These are phyloP conservation scores for Cordilura impudica DNA, from an alignment of 2,888 invertebrate genomes.

Conservation along the genomic window DNA sequence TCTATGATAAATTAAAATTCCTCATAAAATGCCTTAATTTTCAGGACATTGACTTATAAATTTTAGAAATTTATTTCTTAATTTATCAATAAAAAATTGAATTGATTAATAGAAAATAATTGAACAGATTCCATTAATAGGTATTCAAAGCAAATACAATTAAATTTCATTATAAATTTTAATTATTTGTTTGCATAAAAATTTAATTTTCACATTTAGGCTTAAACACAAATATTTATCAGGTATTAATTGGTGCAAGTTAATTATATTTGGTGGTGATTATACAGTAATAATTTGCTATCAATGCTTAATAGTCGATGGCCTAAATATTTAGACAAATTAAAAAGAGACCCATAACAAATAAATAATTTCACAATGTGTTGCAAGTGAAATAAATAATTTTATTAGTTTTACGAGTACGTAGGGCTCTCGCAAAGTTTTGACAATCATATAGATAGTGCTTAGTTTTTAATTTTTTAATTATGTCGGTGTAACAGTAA, in stretches of 20 bases:
- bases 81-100: too few relatives aligned
- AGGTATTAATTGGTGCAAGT: conserved; percentile 43
- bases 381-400: neutral
- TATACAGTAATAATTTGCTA: conserved; percentile 46
- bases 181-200: neutral
- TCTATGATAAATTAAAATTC: conserved; percentile 56
- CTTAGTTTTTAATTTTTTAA: too few relatives aligned
- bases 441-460: too few relatives aligned
- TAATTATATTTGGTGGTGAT: conserved; percentile 51
- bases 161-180: neutral
- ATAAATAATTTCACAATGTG: conserved; percentile 23
- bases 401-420: too few relatives aligned
- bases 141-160: too few relatives aligned
- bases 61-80: conserved; percentile 6
- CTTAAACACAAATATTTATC: neutral
- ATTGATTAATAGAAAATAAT: too few relatives aligned
- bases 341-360: conserved; percentile 37
- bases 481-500: too few relatives aligned
- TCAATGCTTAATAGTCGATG: conserved; percentile 41
- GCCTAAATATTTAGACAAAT: conserved; percentile 34
- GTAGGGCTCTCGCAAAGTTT: too few relatives aligned
- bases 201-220: neutral
- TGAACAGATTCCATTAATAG: too few relatives aligned
- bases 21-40: neutral
- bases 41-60: conserved; percentile 23